Base-by-base conservation (phyloP, 2,113 vertebrate species). In the Melanostigma gelatinosum region DNA sequence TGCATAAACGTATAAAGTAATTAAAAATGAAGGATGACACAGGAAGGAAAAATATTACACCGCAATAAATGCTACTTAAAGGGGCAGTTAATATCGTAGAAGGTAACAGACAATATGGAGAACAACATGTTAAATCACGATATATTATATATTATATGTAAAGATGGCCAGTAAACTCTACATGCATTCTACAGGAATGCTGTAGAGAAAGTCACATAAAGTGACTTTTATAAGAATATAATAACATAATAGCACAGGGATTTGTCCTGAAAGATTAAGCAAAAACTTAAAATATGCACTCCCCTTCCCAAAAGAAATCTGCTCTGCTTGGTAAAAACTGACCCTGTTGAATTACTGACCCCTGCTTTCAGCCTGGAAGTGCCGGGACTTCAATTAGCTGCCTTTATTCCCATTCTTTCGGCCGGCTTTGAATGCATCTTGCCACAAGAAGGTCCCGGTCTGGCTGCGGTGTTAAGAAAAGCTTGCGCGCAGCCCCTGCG, bases 311-410 rank as follows among this genome's bases (percentile, higher is more conserved):
- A 6, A 58, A 11, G 8, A 77, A 64, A 60, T 20, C 42, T 42
- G 72, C 77, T 5, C 73, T 22, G 77, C 67, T 80, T 87, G 77
- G 85, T 90, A 80, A 82, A 60, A 73, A 52, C 0, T 6, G 62
- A 1, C 62, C 62, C 71, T 36, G 84, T 60, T 86, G 80, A 88
- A 84, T 85, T 42, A 36, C 42, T 90, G 90, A 89, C 88, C 85
- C 15, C 62, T 79, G 80, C 82, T 85, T 88, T 89, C 77, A 85
- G 67, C 50, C 66, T 27, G 82, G n/a, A 88, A 92, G 93, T 93
- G 92, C 83, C 85, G 81, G 29, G 88, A 82, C 93, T 89, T 94
- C 93, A 94, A 95, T 95, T 94, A 94, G 92, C 87, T 85, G 90
- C 90, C 90, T 89, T 86, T 88, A 84, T 90, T 87, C 79, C 58